These are phyloP conservation scores for Lucilia cuprina DNA, from an alignment of 1,140 invertebrate species.

Conservation along the genomic window DNA sequence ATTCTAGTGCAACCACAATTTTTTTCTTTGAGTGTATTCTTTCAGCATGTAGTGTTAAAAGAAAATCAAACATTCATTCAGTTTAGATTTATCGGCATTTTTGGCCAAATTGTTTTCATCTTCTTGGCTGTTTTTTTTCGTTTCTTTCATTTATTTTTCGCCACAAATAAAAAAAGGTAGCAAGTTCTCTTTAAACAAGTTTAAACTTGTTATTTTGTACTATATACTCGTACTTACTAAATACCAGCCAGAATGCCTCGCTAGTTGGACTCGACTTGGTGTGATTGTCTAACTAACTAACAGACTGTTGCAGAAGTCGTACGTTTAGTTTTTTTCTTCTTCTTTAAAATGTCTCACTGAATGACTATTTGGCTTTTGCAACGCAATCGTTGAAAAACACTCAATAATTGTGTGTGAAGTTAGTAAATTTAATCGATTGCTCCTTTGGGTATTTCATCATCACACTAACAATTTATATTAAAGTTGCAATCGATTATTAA, in stretches of 20 bases:
- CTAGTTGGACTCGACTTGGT: not conserved
- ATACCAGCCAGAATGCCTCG: not conserved
- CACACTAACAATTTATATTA: not conserved
- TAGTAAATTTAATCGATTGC: conserved; percentile 35
- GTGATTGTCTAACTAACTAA: not conserved
- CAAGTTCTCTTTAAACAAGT: conserved; percentile 35
- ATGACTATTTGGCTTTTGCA: not conserved
- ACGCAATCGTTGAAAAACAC: not conserved
- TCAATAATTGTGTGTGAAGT: conserved; percentile 34
- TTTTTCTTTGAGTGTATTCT: not conserved
- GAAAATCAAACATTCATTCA: not conserved
- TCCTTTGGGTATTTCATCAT: conserved; percentile 29
- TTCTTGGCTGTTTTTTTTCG: not conserved
- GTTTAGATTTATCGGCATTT: conserved; percentile 17
- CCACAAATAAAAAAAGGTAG: not conserved
- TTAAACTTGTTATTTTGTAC: conserved; percentile 20
- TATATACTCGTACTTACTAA: not conserved
- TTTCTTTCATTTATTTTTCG: not conserved
- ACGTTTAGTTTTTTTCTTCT: not conserved
- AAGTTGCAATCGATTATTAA: conserved; percentile 28
- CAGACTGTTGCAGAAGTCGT: not conserved
- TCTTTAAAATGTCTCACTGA: not conserved
- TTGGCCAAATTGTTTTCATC: conserved; percentile 7
- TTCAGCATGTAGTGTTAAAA: not conserved
- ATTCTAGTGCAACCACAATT: no score